Base-by-base conservation (phyloP, 2,888 invertebrate genomes). In the Andrena praecox region DNA sequence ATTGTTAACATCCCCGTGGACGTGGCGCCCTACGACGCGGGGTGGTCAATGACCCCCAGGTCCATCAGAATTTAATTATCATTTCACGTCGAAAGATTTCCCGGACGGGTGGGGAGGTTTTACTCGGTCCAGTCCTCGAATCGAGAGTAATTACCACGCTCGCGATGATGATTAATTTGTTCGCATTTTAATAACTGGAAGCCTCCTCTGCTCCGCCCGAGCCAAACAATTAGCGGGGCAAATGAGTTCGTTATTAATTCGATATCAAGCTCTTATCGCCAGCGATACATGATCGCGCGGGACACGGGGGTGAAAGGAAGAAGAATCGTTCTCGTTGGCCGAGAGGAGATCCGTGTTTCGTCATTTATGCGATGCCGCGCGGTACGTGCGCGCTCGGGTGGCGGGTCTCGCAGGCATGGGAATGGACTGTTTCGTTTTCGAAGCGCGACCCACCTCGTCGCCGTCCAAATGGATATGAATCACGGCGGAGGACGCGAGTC, bases 321-420 rank as follows among this genome's bases (percentile, higher is more conserved):
- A 42, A 56, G 50, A 27, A 33, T 42, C 16, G 60, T 50, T 64
- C 29, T 56, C 27, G 29, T 60, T 29, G 24, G 27, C 63, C 78
- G 62, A 69, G 75, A 77, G 79, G 68, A 67, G 85, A 82, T 71
- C 70, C 82, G 69, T 77, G 82, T 82, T 73, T 66, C 73, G 82
- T 81, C 82, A 66, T 82, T 82, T 73, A 48, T 52, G 82, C 52
- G 77, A 54, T 72, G 54, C 24, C 62, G 33, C 64, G 71, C 7
- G 6, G 35, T 27, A 29, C 16, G 70, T 67, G 64, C 33, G 33
- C 10, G 59, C 60, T 52, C 27, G 67, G 64, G 20, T 54, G 69
- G 29, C 52, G 5, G 29, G 31, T 2, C 54, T 56, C 67, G 66
- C 60, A 29, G 16, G 56, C 35, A 20, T 64, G 71, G 59, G 71